Base-by-base conservation (phyloP, 2,797 vertebrate species). In the Lophotriccus pileatus region DNA sequence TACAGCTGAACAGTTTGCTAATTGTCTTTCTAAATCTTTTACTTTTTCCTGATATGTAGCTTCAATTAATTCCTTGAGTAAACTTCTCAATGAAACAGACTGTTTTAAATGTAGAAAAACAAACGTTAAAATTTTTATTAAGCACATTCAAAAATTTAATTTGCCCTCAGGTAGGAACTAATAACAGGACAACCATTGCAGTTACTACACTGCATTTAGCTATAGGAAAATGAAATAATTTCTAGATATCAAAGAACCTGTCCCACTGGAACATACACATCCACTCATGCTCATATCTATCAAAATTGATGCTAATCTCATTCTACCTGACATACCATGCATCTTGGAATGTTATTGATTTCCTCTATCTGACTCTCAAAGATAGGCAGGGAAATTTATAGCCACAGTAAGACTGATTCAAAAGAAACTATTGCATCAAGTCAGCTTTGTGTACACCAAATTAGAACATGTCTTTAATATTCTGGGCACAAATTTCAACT, bases 391-490 rank as follows among this genome's bases (percentile, higher is more conserved):
- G 10, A 23, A 67, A 68, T 85, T 82, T 50, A 58, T 44, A 49
- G 18, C 22, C 20, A 9, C 41, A 6, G 14, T 43, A 74, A 80
- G 36, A 68, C 4, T 60, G 20, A 59, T 39, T 77, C 5, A 64
- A 76, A 87, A 79, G 30, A 78, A 84, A 27, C 44, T 90, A 18
- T 28, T 62, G 28, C 14, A 39, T 70, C 15, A 36, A 56, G 10
- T 55, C n/a, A 75, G 49, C 63, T 94, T 77, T 92, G 47, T 41
- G 43, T 50, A 52, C 12, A 74, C 13, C 12, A 79, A 90, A 87
- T 84, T 81, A 89, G 63, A 95, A 72, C 21, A 81, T 12, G 43
- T 43, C 56, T 84, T 97, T 95, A 94, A 90, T 77, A 96, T 96
- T 96, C 95, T 68, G 69, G 34, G 81, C 89, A 93, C 34, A 91